Conservation (phyloP, 2,113 vertebrate genomes). For the Psittacula cyanocephala region DNA sequence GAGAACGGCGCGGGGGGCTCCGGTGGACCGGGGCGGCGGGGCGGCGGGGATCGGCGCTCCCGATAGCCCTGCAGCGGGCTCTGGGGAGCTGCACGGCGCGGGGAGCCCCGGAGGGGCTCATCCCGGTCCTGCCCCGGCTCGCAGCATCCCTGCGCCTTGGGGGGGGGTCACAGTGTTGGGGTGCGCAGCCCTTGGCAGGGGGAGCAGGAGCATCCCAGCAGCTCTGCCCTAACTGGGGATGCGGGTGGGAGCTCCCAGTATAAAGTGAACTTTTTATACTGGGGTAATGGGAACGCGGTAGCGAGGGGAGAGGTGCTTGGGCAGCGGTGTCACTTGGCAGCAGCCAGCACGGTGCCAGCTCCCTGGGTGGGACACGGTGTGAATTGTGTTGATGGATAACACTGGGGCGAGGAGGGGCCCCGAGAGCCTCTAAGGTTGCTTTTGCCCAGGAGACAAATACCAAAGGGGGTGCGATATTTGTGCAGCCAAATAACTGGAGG, state of each 20-base stretch:
- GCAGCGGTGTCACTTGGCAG: not conserved
- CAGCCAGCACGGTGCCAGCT: not conserved
- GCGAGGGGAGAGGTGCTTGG: not conserved
- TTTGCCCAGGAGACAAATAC: not conserved
- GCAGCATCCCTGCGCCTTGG: not conserved
- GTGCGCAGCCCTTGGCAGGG: not conserved
- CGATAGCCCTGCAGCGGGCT: not conserved
- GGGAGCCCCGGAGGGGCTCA: not conserved
- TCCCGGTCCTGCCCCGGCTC: not conserved
- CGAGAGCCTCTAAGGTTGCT: not conserved
- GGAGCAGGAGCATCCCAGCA: not conserved
- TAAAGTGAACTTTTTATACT: not conserved
- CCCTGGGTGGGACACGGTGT: not conserved
- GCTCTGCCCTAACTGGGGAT: not conserved
- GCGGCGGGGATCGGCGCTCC: not conserved
- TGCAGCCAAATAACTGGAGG: not conserved
- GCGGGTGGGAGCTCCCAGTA: not conserved
- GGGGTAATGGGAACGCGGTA: not conserved
- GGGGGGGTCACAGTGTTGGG: not conserved
- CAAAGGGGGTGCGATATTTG: accelerated
- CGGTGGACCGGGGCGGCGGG: not conserved
- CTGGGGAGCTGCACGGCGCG: not conserved
- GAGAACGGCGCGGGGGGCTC: not conserved
- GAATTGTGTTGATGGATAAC: not conserved
- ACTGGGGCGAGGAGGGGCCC: no score